Percentiles rank a stretch among this genome's conserved stretches.
Conservation (phyloP, 1,140 invertebrate species). For the Dreissena polymorpha region DNA sequence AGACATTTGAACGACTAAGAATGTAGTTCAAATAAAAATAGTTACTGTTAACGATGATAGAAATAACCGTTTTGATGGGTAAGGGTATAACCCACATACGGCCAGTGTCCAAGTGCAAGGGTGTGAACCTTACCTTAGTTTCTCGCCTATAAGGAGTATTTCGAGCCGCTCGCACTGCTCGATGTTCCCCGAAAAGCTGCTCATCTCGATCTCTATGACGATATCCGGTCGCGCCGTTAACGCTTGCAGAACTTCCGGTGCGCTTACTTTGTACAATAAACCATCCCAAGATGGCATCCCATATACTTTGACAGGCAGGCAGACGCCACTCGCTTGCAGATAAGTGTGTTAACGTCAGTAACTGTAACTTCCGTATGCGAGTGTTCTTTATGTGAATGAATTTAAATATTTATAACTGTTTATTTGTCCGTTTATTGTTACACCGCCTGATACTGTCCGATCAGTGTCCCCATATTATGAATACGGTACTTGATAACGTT, state of each 20-base stretch:
- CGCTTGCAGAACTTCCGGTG: not conserved
- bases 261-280: not conserved
- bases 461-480: too few species aligned
- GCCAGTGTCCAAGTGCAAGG: not conserved
- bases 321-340: too few species aligned
- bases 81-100: too few species aligned
- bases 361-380: too few species aligned
- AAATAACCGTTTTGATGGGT: too few species aligned
- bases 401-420: too few species aligned
- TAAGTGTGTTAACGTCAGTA: too few species aligned
- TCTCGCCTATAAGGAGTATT: conserved; percentile 30
- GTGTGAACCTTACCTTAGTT: conserved; percentile 13
- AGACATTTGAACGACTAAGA: not conserved
- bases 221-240: not conserved
- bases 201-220: conserved; percentile 14
- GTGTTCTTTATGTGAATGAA: too few species aligned
- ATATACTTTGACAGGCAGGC: not conserved
- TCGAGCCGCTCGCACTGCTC: conserved; percentile 22
- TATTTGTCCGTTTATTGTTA: too few species aligned
- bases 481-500: too few species aligned
- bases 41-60: not conserved
- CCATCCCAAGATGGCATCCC: conserved; percentile 40
- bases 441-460: too few species aligned
- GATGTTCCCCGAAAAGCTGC: conserved; percentile 23
- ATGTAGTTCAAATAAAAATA: not conserved